Percentiles rank a stretch among this genome's conserved stretches.
Conservation (phyloP, 2,113 vertebrate genomes). For the Gymnogyps californianus region DNA sequence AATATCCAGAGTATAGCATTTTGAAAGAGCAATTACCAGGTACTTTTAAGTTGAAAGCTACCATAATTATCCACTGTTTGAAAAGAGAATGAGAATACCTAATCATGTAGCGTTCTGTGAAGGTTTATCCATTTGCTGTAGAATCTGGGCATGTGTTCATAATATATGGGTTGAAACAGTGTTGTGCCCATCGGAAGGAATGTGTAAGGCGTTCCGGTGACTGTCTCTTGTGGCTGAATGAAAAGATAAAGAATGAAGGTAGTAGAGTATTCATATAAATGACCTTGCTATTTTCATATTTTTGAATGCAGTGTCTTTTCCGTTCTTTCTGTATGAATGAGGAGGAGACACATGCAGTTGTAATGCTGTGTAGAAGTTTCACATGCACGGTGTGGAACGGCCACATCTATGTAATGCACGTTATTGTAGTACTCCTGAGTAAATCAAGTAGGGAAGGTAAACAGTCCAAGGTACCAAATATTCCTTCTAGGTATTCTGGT, state of each 20-base stretch:
- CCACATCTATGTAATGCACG: fast-evolving
- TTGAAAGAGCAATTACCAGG: not conserved
- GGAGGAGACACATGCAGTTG: not conserved
- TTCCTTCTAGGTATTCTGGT: not conserved
- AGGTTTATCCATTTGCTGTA: not conserved
- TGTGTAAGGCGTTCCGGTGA: not conserved
- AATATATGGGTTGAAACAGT: not conserved
- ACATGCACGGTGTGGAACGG: not conserved
- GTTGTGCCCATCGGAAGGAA: not conserved
- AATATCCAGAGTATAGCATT: not conserved
- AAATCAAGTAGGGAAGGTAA: not conserved
- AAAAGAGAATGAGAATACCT: not conserved
- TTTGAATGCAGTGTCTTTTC: not conserved
- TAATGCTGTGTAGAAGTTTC: not conserved
- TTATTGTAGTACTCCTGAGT: not conserved
- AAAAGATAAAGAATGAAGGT: not conserved
- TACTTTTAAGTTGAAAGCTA: not conserved
- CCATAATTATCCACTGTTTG: not conserved
- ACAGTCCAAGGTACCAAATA: not conserved
- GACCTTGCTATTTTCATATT: not conserved
- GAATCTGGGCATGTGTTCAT: not conserved
- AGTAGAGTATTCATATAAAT: not conserved
- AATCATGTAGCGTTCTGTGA: not conserved
- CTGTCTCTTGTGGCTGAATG: not conserved
- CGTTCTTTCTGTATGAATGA: not conserved